These are phyloP conservation scores for Fregetta grallaria DNA, from an alignment of 2,113 vertebrate species.

Conservation along the genomic window DNA sequence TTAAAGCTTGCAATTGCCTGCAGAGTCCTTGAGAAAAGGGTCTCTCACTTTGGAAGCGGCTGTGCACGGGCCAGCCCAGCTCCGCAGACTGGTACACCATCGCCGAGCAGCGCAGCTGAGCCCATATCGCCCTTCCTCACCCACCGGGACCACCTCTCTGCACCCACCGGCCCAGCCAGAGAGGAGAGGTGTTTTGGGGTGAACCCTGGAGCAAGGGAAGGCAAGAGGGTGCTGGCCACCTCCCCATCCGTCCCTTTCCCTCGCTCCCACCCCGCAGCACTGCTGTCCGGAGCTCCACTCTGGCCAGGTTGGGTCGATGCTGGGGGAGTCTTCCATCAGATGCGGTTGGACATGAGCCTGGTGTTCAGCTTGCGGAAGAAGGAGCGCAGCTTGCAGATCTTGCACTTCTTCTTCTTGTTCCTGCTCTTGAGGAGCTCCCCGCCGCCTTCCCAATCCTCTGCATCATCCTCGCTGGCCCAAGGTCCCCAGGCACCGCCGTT, in stretches of 20 bases:
- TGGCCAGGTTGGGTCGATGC: neutral
- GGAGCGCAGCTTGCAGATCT: conserved; percentile 85
- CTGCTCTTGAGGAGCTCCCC: conserved; percentile 66
- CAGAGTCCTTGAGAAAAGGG: neutral
- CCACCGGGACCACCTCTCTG: neutral
- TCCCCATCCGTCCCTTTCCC: neutral
- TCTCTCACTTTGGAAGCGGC: neutral
- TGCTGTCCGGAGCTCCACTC: neutral
- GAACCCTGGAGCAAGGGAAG: neutral
- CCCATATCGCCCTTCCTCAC: accelerated
- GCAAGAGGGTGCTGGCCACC: neutral
- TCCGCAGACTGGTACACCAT: neutral
- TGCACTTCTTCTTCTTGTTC: conserved; percentile 86
- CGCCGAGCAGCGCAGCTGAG: accelerated
- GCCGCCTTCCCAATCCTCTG: conserved; percentile 73
- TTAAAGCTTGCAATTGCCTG: neutral
- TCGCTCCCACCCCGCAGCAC: accelerated
- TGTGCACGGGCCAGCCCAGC: neutral
- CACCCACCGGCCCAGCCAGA: neutral
- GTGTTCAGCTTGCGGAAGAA: conserved; percentile 93
- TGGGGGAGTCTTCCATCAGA: conserved; percentile 71
- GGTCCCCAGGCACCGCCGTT: conserved; percentile 95
- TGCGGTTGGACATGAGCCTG: conserved; percentile 91
- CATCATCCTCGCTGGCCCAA: conserved; percentile 89
- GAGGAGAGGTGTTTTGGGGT: neutral